These are phyloP conservation scores for Trematomus loennbergii DNA, from an alignment of 2,113 vertebrate genomes.

Conservation along the genomic window DNA sequence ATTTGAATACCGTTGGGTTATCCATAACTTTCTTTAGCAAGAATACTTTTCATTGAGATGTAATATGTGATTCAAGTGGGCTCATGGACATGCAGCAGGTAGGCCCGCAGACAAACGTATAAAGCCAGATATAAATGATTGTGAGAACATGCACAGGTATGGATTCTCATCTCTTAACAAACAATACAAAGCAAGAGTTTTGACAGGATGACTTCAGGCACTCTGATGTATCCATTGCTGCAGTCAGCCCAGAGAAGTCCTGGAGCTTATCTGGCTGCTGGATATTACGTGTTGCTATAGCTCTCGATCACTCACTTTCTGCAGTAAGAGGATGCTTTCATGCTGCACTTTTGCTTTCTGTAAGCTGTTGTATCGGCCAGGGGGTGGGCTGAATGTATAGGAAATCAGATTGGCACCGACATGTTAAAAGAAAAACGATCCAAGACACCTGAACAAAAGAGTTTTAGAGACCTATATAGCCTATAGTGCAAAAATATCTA, in stretches of 20 bases:
- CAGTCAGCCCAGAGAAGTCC: conserved; percentile 43
- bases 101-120: not conserved
- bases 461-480: not conserved
- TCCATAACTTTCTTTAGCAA: conserved; percentile 4
- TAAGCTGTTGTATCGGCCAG: conserved; percentile 56
- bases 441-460: conserved; percentile 47
- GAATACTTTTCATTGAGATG: not conserved
- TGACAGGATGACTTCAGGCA: not conserved
- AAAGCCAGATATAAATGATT: not conserved
- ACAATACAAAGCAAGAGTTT: conserved; percentile 15
- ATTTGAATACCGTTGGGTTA: not conserved
- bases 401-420: conserved; percentile 56
- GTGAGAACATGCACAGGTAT: not conserved
- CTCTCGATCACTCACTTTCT: conserved; percentile 46
- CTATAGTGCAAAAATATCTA: conserved; percentile 9
- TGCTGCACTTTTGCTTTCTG: conserved; percentile 46
- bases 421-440: conserved; percentile 36
- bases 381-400: conserved; percentile 50
- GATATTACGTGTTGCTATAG: conserved; percentile 43
- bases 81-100: conserved; percentile 5
- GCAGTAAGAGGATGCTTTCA: conserved; percentile 49
- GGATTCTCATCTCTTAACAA: conserved; percentile 17
- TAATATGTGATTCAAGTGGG: conserved; percentile 7
- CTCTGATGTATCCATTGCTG: conserved; percentile 26
- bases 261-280: conserved; percentile 61